phyloP scores from a whole-genome alignment of 2,888 invertebrate genomes.

The Amphipoea lucens region DNA sequence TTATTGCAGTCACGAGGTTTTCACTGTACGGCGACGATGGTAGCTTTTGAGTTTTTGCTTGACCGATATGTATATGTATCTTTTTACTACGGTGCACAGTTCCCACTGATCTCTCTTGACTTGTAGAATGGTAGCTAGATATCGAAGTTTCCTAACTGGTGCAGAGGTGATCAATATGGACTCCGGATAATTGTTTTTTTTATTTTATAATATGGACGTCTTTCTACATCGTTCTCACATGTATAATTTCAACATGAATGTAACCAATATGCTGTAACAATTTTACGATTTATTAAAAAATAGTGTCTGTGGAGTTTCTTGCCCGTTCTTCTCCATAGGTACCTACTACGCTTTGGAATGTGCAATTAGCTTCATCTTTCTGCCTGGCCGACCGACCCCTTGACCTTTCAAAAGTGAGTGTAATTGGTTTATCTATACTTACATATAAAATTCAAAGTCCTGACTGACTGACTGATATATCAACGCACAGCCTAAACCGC shows the following conservation, averaged over 20 bases:
- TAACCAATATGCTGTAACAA: not conserved
- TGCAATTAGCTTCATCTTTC: not conserved
- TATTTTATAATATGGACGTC: not conserved
- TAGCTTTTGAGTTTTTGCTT: not conserved
- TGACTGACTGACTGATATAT: no score
- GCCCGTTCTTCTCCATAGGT: no score
- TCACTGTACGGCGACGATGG: not conserved
- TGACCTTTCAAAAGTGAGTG: not conserved
- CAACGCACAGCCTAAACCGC: no score
- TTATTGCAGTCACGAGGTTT: not conserved
- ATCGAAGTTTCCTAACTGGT: no score
- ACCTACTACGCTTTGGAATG: not conserved
- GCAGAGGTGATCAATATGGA: not conserved
- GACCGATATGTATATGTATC: not conserved
- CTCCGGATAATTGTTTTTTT: no score
- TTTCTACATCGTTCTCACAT: not conserved
- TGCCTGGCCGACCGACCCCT: not conserved
- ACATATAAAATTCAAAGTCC: no score
- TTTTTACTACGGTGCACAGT: not conserved
- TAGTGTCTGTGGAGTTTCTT: not conserved
- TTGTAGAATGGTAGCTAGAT: not conserved
- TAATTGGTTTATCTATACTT: not conserved
- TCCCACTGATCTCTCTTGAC: not conserved
- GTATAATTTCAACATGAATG: not conserved
- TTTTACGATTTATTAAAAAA: not conserved